Evolutionary conservation across 1,140 invertebrate genomes (phyloP), one percentile per base, ranked within the genome.

Genomic region (Pseudomyrmex flavicornis): DNA sequence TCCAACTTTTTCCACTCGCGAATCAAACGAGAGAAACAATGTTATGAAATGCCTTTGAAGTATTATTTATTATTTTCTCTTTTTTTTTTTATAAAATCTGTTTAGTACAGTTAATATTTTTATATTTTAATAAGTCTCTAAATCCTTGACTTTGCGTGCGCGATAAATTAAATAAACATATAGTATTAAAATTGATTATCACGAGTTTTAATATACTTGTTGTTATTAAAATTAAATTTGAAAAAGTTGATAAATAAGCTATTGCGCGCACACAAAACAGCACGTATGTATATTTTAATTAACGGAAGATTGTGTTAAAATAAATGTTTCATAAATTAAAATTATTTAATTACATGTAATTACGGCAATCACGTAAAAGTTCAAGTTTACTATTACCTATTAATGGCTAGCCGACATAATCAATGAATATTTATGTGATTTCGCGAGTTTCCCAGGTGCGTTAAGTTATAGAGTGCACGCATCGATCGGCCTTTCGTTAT

Each of bases 341-440:
- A 13, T 12, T 74, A 13, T 2, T 22, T 12, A 10, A 13, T 2
- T 72, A 50, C 35, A 2, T 5, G 56, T 17, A 54, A 76, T 73
- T 58, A 44, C 20, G 15, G 12, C 10, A 1, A 17, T 17, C 35
- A 35, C 35, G n/a, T 44, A n/a, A 2, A 7, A 17, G 35, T 46
- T 46, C 35, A 46, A n/a, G 26, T n/a, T 65, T 46, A 15, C 1
- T 44, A n/a, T 65, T 46, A 65, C 8, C 8, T 17, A 76, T 76
- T 54, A 65, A 76, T 17, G 15, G n/a, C 3, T 13, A 35, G 5
- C 35, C 35, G 5, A 54, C 13, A 48, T 54, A 13, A 15, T 8
- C 61, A 4, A 76, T 76, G 17, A 65, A 65, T 65, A 76, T 76
- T 76, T 65, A 76, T 65, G 74, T 61, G 20, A 54, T n/a, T 65